Evolutionary conservation across 2,888 invertebrate genomes (phyloP).

Genomic region (Ellobium chinense): DNA sequence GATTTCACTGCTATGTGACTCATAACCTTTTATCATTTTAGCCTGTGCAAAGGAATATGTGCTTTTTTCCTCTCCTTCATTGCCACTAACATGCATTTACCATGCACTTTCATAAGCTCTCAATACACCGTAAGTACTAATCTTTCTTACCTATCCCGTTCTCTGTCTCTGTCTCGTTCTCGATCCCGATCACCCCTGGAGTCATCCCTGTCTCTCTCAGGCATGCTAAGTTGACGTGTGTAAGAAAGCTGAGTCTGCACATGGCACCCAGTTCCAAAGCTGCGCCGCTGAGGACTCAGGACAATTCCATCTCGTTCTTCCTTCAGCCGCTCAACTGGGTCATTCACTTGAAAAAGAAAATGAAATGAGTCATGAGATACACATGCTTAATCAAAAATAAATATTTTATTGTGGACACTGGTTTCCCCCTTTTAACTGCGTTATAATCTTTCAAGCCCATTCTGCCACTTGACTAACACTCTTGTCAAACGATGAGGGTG

Average conservation of each 20-base stretch:
- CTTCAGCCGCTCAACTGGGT: constrained; percentile 85
- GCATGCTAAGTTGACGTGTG: constrained; percentile 58
- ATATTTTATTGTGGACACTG: too few species aligned
- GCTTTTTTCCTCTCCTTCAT: too few species aligned
- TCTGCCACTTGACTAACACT: background rate
- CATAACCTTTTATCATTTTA: too few species aligned
- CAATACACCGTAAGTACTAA: too few species aligned
- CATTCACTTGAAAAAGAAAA: constrained; percentile 61
- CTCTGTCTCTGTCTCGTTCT: constrained; percentile 24
- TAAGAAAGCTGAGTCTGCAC: constrained; percentile 78
- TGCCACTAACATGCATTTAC: too few species aligned
- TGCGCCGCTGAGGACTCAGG: constrained; percentile 90
- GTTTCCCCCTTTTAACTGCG: background rate
- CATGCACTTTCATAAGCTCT: too few species aligned
- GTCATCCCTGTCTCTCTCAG: constrained; percentile 57
- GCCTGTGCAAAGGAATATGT: too few species aligned
- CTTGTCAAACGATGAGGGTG: too few species aligned
- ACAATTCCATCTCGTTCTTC: constrained; percentile 92
- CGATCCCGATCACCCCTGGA: constrained; percentile 27
- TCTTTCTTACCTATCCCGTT: constrained; percentile 34
- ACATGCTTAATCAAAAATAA: background rate
- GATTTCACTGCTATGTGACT: too few species aligned
- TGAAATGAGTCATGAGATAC: background rate
- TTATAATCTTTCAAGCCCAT: background rate
- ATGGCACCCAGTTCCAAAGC: constrained; percentile 92